phyloP scores from a whole-genome alignment of 2,888 invertebrate genomes.

The Rhabditophanes sp. region DNA sequence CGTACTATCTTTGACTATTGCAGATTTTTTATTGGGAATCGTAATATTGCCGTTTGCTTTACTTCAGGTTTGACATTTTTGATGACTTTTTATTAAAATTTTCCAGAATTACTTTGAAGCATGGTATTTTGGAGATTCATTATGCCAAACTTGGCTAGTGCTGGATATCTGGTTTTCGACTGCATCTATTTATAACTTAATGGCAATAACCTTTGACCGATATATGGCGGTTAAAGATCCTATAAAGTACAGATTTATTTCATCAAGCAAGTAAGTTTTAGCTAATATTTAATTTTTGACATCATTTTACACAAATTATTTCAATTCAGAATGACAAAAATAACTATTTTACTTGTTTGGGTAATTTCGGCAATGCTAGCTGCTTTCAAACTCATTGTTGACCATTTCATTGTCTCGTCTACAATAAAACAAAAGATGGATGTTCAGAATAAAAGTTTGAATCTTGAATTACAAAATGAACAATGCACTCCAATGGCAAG shows the following conservation, averaged over 20 bases:
- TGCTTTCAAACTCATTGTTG: constrained; percentile 68
- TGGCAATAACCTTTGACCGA: constrained; percentile 71
- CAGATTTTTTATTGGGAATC: constrained; percentile 82
- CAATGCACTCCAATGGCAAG: constrained; percentile 29
- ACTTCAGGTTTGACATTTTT: constrained; percentile 56
- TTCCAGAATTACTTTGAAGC: constrained; percentile 52
- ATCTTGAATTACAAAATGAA: not conserved
- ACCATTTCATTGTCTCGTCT: constrained; percentile 10
- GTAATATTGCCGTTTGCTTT: constrained; percentile 87
- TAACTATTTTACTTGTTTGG: constrained; percentile 57
- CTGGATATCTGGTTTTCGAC: constrained; percentile 97
- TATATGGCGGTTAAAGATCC: constrained; percentile 91
- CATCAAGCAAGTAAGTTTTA: constrained; percentile 46
- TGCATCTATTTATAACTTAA: constrained; percentile 81
- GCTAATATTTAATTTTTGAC: not conserved
- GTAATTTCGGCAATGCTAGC: constrained; percentile 82
- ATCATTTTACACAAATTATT: not conserved
- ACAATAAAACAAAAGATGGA: constrained; percentile 1
- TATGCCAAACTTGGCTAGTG: constrained; percentile 90
- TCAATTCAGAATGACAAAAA: constrained; percentile 24
- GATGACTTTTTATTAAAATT: not conserved
- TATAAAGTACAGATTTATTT: constrained; percentile 76
- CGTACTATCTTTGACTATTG: constrained; percentile 85
- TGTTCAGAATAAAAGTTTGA: not conserved
- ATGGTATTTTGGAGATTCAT: constrained; percentile 84